These are phyloP conservation scores for Diplolepis rosae DNA, from an alignment of 2,888 invertebrate genomes.

Conservation along the genomic window DNA sequence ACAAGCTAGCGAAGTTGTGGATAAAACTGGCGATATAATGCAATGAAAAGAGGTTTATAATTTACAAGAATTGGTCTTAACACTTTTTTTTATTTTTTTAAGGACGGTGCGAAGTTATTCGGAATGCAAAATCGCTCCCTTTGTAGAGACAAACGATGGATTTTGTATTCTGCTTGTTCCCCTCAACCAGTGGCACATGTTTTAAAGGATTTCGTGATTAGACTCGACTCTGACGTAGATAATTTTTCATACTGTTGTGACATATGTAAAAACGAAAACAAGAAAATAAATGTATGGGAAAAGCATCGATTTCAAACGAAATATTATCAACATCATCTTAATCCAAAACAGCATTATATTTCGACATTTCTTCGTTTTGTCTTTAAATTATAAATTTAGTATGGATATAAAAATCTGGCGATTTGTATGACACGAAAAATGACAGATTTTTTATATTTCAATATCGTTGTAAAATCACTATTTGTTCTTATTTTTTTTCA, in stretches of 20 bases:
- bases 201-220: constrained; percentile 2
- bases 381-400: too few relatives aligned
- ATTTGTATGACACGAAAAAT: too few relatives aligned
- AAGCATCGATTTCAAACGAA: too few relatives aligned
- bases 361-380: too few relatives aligned
- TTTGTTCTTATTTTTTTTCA: too few relatives aligned
- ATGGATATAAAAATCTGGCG: too few relatives aligned
- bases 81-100: background rate
- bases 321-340: too few relatives aligned
- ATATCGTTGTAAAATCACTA: too few relatives aligned
- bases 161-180: background rate
- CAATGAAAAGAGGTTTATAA: background rate
- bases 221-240: background rate
- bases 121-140: constrained; percentile 2
- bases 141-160: background rate
- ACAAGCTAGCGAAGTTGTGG: background rate
- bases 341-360: too few relatives aligned
- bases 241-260: background rate
- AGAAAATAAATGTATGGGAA: background rate
- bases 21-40: background rate
- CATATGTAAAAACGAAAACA: background rate
- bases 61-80: background rate
- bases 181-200: background rate
- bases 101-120: background rate
- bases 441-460: too few relatives aligned